Conservation (phyloP, 2,797 vertebrate species). For the Gobio occitaniae region DNA sequence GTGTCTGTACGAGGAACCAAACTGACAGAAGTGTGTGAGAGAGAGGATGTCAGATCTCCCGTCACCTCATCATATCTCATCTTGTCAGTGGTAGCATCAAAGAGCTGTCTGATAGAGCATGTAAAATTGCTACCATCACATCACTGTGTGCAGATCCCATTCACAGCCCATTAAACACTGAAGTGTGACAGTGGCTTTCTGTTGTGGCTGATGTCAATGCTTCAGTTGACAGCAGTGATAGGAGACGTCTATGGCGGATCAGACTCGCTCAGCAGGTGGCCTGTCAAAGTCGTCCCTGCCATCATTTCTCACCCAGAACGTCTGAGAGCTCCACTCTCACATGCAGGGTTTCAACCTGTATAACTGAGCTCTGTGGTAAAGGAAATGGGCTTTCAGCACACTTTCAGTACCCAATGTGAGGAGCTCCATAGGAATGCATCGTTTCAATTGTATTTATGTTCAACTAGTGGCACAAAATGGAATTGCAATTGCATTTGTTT, state of each 20-base stretch:
- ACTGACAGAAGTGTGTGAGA: conserved; percentile 11
- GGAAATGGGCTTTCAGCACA: neutral
- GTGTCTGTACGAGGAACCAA: conserved; percentile 6
- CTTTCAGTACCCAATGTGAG: neutral
- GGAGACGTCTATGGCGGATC: conserved; percentile 22
- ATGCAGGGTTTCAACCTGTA: neutral
- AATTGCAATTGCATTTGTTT: neutral
- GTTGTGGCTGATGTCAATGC: conserved; percentile 51
- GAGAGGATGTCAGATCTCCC: conserved; percentile 29
- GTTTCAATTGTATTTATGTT: neutral
- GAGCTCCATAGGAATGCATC: neutral
- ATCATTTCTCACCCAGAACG: conserved; percentile 24
- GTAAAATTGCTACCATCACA: conserved; percentile 15
- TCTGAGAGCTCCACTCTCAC: conserved; percentile 44
- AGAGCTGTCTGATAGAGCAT: conserved; percentile 37
- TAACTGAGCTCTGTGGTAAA: neutral
- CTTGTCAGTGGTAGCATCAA: conserved; percentile 37
- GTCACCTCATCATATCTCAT: conserved; percentile 41
- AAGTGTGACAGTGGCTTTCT: conserved; percentile 45
- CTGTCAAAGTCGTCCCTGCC: conserved; percentile 39
- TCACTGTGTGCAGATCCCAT: conserved; percentile 22
- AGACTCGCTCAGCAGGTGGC: conserved; percentile 52
- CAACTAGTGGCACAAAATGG: conserved; percentile 3
- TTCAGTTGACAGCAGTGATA: conserved; percentile 33
- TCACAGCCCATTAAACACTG: conserved; percentile 51